Evolutionary conservation across 2,888 invertebrate genomes (phyloP).

Genomic region (Drosophila aldrichi): DNA sequence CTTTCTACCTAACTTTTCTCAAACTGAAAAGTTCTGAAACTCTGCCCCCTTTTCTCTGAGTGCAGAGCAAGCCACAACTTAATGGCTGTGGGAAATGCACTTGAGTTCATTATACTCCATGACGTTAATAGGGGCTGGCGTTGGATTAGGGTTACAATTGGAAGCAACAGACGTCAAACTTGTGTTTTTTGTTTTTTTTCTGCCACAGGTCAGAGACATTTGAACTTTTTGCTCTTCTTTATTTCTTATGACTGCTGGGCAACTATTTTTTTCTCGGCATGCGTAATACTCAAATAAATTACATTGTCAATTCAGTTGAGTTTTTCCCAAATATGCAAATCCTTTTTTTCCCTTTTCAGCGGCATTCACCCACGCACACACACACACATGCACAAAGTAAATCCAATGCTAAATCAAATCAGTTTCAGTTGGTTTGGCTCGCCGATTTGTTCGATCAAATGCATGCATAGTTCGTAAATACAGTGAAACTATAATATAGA

Average conservation of each 20-base stretch:
- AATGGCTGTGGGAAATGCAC: constrained; percentile 40
- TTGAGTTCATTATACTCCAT: constrained; percentile 38
- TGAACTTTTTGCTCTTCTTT: constrained; percentile 39
- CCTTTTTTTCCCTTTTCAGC: neutral
- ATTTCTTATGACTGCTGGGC: constrained; percentile 10
- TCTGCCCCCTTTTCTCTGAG: neutral
- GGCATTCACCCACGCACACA: neutral
- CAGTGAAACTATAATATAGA: neutral
- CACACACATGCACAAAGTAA: constrained; percentile 3
- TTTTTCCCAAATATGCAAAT: constrained; percentile 43
- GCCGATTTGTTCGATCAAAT: constrained; percentile 21
- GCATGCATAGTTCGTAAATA: constrained; percentile 39
- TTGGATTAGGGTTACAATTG: constrained; percentile 1
- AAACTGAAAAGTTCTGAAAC: neutral
- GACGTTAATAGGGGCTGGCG: constrained; percentile 1
- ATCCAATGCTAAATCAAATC: constrained; percentile 50
- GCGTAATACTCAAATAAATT: constrained; percentile 38
- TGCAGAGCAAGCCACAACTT: constrained; percentile 28
- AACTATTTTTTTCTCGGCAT: constrained; percentile 22
- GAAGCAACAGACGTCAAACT: constrained; percentile 17
- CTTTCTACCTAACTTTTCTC: no score
- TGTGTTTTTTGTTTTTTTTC: neutral
- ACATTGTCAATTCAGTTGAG: constrained; percentile 30
- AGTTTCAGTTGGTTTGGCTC: constrained; percentile 37
- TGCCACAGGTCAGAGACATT: constrained; percentile 51